Evolutionary conservation across 2,888 invertebrate species (phyloP).

Genomic region (Meandrusa payeni): DNA sequence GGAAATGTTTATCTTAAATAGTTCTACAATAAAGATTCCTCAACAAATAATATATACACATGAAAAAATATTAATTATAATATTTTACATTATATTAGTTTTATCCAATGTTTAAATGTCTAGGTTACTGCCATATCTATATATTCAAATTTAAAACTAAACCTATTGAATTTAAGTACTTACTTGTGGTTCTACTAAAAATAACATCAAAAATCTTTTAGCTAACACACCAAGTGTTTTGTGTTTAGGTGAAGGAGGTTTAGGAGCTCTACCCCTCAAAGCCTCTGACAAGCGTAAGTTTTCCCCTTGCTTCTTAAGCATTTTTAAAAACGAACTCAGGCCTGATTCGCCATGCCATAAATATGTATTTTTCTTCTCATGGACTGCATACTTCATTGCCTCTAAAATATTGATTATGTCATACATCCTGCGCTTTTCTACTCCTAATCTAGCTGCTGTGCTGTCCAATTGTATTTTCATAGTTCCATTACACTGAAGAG

Average conservation of each 20-base stretch:
- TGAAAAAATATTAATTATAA: constrained; percentile 1
- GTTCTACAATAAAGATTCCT: constrained; percentile 29
- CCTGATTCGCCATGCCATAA: constrained; percentile 85
- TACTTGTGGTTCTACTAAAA: constrained; percentile 84
- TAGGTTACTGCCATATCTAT: constrained; percentile 3
- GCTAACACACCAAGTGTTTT: constrained; percentile 85
- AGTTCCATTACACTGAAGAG: constrained; percentile 70
- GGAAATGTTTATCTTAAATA: too few relatives aligned
- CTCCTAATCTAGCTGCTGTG: constrained; percentile 82
- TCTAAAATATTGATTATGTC: constrained; percentile 88
- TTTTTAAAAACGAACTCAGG: constrained; percentile 79
- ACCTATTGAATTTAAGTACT: too few relatives aligned
- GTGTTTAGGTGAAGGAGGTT: constrained; percentile 78
- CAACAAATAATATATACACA: neutral
- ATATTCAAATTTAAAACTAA: neutral
- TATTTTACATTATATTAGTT: neutral
- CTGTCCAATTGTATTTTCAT: constrained; percentile 83
- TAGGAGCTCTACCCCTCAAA: constrained; percentile 70
- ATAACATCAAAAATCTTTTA: constrained; percentile 86
- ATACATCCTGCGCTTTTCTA: constrained; percentile 86
- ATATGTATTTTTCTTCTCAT: constrained; percentile 84
- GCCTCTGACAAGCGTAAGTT: constrained; percentile 75
- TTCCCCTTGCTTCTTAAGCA: constrained; percentile 82
- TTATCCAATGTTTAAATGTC: neutral
- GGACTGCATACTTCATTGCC: constrained; percentile 85